phyloP scores from a whole-genome alignment of 2,113 vertebrate species.

The Donacobius atricapilla region DNA sequence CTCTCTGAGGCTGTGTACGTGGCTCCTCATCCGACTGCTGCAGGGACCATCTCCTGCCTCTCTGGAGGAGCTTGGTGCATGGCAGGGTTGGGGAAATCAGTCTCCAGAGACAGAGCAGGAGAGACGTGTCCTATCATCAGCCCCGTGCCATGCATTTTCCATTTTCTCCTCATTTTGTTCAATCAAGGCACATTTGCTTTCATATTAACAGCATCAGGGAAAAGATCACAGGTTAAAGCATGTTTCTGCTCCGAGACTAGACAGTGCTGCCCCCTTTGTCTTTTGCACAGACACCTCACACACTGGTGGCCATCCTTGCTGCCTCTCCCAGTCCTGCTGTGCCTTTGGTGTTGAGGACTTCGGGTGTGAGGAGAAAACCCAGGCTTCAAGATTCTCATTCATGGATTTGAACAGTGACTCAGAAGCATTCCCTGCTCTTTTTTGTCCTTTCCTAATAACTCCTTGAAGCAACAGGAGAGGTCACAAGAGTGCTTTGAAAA shows the following conservation, averaged over 20 bases:
- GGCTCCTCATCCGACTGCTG: background rate
- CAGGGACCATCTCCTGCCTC: background rate
- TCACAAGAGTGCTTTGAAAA: background rate
- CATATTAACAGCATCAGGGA: background rate
- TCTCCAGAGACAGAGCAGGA: background rate
- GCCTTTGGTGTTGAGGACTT: background rate
- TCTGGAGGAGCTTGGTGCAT: background rate
- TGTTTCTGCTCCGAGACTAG: background rate
- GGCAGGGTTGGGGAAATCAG: background rate
- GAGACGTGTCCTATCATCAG: background rate
- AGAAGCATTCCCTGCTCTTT: background rate
- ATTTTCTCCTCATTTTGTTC: background rate
- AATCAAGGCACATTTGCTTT: slow-evolving; percentile 11
- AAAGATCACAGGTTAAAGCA: background rate
- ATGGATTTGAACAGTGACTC: background rate
- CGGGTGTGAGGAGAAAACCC: background rate
- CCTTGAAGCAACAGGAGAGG: background rate
- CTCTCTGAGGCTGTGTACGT: fast-evolving
- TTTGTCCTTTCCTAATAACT: background rate
- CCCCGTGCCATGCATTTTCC: background rate
- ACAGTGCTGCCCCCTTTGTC: background rate
- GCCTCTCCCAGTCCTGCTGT: background rate
- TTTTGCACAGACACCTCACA: background rate
- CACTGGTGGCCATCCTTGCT: background rate
- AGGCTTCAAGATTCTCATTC: background rate